Base-by-base conservation (phyloP, 2,888 invertebrate species). In the Auanema sp. region DNA sequence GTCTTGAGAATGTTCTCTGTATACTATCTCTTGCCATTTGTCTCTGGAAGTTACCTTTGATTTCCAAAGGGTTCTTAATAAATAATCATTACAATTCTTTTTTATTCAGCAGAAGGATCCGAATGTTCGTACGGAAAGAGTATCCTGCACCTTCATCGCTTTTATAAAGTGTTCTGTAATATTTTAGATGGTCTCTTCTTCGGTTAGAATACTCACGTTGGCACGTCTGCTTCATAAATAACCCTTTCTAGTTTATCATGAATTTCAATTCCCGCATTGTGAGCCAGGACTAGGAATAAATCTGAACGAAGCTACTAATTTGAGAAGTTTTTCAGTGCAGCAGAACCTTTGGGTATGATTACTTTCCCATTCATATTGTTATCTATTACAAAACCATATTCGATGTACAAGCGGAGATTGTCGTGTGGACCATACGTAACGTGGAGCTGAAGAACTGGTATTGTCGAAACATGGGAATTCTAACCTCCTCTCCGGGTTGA, bases 331-430 rank as follows among this genome's bases (percentile, higher is more conserved):
- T n/a, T n/a, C n/a, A n/a, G n/a, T n/a, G n/a, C n/a, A n/a, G n/a
- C n/a, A n/a, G n/a, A n/a, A 78, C 80, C 77, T 23, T 70, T 62
- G 0, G 76, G 67, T 14, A 81, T 61, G 14, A 65, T 25, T 18
- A 81, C 76, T 18, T 72, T 76, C 14, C 71, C 74, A 59, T 74
- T 66, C 12, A 77, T 67, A 66, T 86, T 86, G 14, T 74, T 60
- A n/a, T 77, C 77, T 16, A 85, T 63, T 16, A 77, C 78, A 75
- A 86, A 86, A 3, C 86, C 86, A 73, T 86, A 86, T 60, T 85
- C 84, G 41, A 85, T 54, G 58, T 85, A 78, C 10, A 86, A 79
- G 11, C 80, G 80, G 4, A 75, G 69, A 69, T 86, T 86, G 67
- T 83, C 82, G 75, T 86, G 86, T 21, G 83, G 78, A 21, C 86